Percentiles rank a stretch among this genome's conserved stretches.
These are phyloP conservation scores for Ditylenchus weischeri DNA, from an alignment of 2,888 invertebrate species.

Conservation along the genomic window DNA sequence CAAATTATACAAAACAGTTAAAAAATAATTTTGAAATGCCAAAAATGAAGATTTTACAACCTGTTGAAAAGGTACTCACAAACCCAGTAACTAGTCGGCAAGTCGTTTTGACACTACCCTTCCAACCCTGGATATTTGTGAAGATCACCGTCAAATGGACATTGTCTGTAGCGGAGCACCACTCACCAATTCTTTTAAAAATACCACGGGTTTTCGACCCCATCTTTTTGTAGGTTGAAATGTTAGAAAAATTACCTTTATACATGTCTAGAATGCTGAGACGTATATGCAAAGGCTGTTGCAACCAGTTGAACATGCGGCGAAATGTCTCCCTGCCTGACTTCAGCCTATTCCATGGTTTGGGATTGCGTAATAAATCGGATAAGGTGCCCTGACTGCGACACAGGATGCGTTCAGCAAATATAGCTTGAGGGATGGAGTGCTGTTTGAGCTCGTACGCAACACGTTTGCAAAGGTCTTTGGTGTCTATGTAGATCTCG, in stretches of 20 bases:
- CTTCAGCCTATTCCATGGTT: slow-evolving; percentile 59
- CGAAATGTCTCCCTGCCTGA: slow-evolving; percentile 59
- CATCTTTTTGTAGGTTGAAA: neutral
- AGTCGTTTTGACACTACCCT: too few relatives aligned
- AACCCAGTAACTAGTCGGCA: too few relatives aligned
- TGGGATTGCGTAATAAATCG: slow-evolving; percentile 57
- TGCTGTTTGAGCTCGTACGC: slow-evolving; percentile 54
- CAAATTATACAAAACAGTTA: too few relatives aligned
- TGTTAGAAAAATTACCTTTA: slow-evolving; percentile 39
- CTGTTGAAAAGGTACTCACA: too few relatives aligned
- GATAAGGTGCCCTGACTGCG: slow-evolving; percentile 59
- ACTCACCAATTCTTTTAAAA: too few relatives aligned
- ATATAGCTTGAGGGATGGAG: slow-evolving; percentile 50
- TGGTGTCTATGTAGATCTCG: slow-evolving; percentile 58
- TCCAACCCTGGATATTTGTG: too few relatives aligned
- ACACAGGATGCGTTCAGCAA: slow-evolving; percentile 53
- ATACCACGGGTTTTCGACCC: too few relatives aligned
- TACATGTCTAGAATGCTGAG: slow-evolving; percentile 56
- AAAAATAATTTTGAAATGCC: too few relatives aligned
- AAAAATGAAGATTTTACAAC: too few relatives aligned
- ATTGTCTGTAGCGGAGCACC: too few relatives aligned
- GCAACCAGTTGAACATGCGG: slow-evolving; percentile 57
- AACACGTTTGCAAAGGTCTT: slow-evolving; percentile 53
- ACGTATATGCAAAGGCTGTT: slow-evolving; percentile 50
- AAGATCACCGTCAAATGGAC: too few relatives aligned